Evolutionary conservation across 2,888 invertebrate species (phyloP), one percentile per base, ranked within the genome.

Genomic region (Alloscopus bannaensis): DNA sequence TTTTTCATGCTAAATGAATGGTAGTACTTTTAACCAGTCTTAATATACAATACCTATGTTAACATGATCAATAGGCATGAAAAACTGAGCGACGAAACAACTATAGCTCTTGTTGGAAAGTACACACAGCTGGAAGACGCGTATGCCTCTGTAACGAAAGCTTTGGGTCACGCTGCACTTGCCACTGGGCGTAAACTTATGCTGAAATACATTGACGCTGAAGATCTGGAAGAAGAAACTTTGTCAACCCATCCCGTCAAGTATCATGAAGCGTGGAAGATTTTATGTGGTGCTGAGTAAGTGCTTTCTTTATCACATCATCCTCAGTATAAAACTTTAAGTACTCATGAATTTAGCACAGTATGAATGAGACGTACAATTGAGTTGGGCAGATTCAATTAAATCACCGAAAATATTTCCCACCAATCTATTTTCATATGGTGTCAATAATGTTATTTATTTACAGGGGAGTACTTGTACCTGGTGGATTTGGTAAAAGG

Each of bases 401-500:
- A 69, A n/a, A n/a, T n/a, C n/a, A n/a, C n/a, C n/a, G n/a, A n/a
- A n/a, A n/a, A n/a, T n/a, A n/a, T n/a, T n/a, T n/a, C n/a, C n/a
- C n/a, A n/a, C n/a, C n/a, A n/a, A n/a, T n/a, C n/a, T n/a, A n/a
- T n/a, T n/a, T n/a, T n/a, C n/a, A n/a, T n/a, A n/a, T n/a, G n/a
- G n/a, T n/a, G n/a, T n/a, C n/a, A n/a, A n/a, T n/a, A n/a, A n/a
- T n/a, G n/a, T n/a, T n/a, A n/a, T n/a, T n/a, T n/a, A n/a, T 60
- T 89, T 89, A 52, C 86, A 96, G 95, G 88, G 98, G 98, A 31
- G 93, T 99, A 0, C 91, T 99, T 84, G 96, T 99, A 0, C 99
- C 99, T 2, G 99, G 99, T 75, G 99, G 99, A 13, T 99, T 99
- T 88, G 99, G 99, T 0, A 93, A 93, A 84, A 92, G 99, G 71